These are phyloP conservation scores for Zaprionus inermis DNA, from an alignment of 1,140 invertebrate species.

Conservation along the genomic window DNA sequence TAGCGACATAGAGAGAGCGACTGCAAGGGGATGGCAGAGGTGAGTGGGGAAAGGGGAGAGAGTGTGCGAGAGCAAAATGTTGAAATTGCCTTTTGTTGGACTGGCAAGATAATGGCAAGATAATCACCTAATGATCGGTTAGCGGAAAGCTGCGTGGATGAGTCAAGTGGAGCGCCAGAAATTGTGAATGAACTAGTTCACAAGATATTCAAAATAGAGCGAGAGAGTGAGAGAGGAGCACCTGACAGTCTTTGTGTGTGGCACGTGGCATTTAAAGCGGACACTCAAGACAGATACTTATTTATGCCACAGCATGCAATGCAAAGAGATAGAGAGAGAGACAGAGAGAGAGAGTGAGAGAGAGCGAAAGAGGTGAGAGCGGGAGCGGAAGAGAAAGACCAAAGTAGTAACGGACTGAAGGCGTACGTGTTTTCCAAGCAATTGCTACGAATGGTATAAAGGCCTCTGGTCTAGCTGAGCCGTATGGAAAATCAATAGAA, in stretches of 20 bases:
- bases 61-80: conserved; percentile 13
- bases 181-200: conserved; percentile 51
- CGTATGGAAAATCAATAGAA: conserved; percentile 43
- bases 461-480: conserved; percentile 19
- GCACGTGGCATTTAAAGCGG: conserved; percentile 48
- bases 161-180: conserved; percentile 22
- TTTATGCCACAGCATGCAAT: conserved; percentile 56
- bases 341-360: background rate
- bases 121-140: conserved; percentile 38
- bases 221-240: background rate
- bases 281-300: conserved; percentile 28
- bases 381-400: background rate
- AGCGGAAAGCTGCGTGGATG: conserved; percentile 7
- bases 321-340: background rate
- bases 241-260: conserved; percentile 1
- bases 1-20: conserved; percentile 2
- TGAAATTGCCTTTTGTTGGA: conserved; percentile 28
- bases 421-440: conserved; percentile 65
- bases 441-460: conserved; percentile 53
- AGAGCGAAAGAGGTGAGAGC: background rate
- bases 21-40: background rate
- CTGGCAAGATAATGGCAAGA: conserved; percentile 12
- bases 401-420: conserved; percentile 16
- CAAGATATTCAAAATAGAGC: conserved; percentile 23
- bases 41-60: background rate